Evolutionary conservation across 2,797 vertebrate species (phyloP), one percentile per base, ranked within the genome.

Genomic region (Enteromius argenteus): DNA sequence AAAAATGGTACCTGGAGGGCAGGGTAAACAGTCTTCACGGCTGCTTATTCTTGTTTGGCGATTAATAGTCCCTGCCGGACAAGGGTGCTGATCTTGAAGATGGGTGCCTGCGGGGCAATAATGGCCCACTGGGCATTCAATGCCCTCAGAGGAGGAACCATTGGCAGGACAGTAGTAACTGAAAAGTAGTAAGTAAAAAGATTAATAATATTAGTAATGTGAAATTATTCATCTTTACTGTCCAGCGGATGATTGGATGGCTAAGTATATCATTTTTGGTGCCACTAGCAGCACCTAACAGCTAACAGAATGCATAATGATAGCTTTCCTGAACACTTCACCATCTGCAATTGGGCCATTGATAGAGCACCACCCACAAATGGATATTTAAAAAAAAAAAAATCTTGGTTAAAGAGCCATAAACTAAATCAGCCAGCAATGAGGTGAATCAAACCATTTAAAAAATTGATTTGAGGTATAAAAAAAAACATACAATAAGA

Each of bases 161-260:
- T 92, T 95, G 60, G 86, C 79, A 8, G 93, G 95, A 90, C 97
- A 99, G 91, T 97, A 98, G 90, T 95, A 97, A 11, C 97, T 99
- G 71, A 64, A 64, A 64, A 19, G 30, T 64, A 9, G 15, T 17
- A 86, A 83, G 77, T 85, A 90, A 84, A 87, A 17, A 89, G 84
- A 89, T 13, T 5, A 23, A 60, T 35, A 35, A 64, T 35, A 17
- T 17, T 64, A 9, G 15, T 35, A 17, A 64, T 64, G 60, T 64
- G 6, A 32, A 30, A 30, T 62, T 15, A 62, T 30, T 64, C 82
- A 78, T 86, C 64, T 14, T 37, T 10, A 53, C 27, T 37, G 53
- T 35, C 46, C 49, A 56, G 32, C 14, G 19, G 35, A 74, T 74
- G 10, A 37, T 6, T 35, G 51, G 30, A 37, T n/a, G 11, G 19